A percentile compares a stretch with the other conserved stretches of the same genome.
These are phyloP conservation scores for Ctena decussata DNA, from an alignment of 2,888 invertebrate genomes.

Conservation along the genomic window DNA sequence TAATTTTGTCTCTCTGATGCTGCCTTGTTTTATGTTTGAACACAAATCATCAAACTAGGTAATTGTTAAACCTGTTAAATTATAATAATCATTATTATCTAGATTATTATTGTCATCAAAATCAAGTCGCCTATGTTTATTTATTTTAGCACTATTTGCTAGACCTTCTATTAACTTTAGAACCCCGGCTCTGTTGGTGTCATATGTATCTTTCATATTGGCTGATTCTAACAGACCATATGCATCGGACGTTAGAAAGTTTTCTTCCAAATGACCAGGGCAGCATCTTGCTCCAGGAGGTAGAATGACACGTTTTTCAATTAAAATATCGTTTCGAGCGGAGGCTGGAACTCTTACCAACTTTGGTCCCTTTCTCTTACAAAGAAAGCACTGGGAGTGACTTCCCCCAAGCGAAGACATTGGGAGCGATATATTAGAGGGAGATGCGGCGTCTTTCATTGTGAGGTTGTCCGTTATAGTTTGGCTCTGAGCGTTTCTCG, in stretches of 20 bases:
- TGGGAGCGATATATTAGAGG: background rate
- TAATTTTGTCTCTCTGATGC: conserved; percentile 28
- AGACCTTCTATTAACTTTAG: background rate
- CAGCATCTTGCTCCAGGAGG: background rate
- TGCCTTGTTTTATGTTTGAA: background rate
- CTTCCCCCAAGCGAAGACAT: background rate
- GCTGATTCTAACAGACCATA: background rate
- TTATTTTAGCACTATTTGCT: background rate
- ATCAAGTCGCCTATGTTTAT: conserved; percentile 11
- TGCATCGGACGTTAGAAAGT: background rate
- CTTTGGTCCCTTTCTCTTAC: background rate
- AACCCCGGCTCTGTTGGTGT: background rate
- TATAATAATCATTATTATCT: conserved; percentile 19
- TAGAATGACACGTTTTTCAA: background rate
- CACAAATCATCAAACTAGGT: conserved; percentile 44
- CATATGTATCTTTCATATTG: background rate
- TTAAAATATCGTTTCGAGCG: background rate
- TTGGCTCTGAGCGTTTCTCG: background rate
- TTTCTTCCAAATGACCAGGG: background rate
- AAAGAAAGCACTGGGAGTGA: background rate
- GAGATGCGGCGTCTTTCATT: background rate
- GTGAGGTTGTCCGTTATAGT: background rate
- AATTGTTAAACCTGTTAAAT: conserved; percentile 34
- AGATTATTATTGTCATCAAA: conserved; percentile 32
- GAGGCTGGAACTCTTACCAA: background rate